A percentile compares a stretch with the other conserved stretches of the same genome.
Evolutionary conservation across 1,140 invertebrate species (phyloP).

Genomic region (Cotesia vestalis): DNA sequence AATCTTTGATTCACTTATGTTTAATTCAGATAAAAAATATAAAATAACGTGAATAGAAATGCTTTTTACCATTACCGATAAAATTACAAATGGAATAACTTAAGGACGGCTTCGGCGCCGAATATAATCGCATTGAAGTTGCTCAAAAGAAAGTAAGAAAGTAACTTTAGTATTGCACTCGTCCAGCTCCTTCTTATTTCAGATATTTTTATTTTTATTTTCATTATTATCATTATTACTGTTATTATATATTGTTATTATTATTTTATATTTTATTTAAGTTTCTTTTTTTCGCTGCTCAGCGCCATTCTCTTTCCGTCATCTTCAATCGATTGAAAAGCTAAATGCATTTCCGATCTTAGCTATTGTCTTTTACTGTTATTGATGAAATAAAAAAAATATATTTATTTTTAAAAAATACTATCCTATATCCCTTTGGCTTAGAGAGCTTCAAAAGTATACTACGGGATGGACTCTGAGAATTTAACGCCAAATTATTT

Average conservation of each 20-base stretch:
- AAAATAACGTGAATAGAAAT: slow-evolving; percentile 18
- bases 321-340: slow-evolving; percentile 29
- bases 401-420: slow-evolving; percentile 1
- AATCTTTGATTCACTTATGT: not conserved
- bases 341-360: slow-evolving; percentile 39
- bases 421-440: too few species aligned
- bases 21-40: slow-evolving; percentile 6
- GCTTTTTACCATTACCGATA: slow-evolving; percentile 35
- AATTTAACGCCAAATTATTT: not conserved
- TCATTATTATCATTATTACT: not conserved
- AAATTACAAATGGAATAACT: slow-evolving; percentile 33
- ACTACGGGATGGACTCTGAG: too few species aligned
- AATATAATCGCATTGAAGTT: slow-evolving; percentile 36
- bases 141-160: slow-evolving; percentile 15
- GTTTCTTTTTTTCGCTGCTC: not conserved
- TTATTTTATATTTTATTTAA: not conserved
- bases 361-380: slow-evolving; percentile 25
- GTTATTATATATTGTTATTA: not conserved
- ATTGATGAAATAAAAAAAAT: not conserved
- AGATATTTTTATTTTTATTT: not conserved
- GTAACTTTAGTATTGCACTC: slow-evolving; percentile 19
- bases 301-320: slow-evolving; percentile 1
- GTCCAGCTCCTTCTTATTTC: not conserved
- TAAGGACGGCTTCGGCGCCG: slow-evolving; percentile 20
- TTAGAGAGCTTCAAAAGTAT: too few species aligned